These are phyloP conservation scores for Anniella stebbinsi DNA, from an alignment of 2,797 vertebrate species.

Conservation along the genomic window DNA sequence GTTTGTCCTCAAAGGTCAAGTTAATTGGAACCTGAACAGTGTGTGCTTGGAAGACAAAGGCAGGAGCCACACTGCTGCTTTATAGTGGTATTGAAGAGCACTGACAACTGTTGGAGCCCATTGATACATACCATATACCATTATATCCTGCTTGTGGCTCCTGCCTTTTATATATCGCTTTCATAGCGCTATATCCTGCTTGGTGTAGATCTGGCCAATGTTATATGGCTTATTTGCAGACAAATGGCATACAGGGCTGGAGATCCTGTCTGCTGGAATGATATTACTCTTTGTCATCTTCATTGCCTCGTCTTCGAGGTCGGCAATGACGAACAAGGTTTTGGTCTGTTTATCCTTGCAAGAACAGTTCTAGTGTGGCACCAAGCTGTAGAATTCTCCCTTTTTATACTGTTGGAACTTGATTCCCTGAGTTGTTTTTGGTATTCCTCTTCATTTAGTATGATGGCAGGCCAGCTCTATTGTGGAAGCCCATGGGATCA, in stretches of 20 bases:
- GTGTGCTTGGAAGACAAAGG: too few species aligned
- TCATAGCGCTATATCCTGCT: too few species aligned
- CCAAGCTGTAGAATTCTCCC: not conserved
- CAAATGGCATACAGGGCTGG: not conserved
- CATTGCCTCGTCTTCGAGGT: not conserved
- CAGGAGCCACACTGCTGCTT: too few species aligned
- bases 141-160: too few species aligned
- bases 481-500: not conserved
- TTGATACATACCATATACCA: too few species aligned
- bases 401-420: not conserved
- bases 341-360: not conserved
- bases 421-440: not conserved
- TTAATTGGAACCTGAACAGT: too few species aligned
- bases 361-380: not conserved
- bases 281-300: not conserved
- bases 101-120: too few species aligned
- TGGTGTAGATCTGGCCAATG: too few species aligned
- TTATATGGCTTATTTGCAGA: too few species aligned
- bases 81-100: too few species aligned
- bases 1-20: too few species aligned
- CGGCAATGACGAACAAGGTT: not conserved
- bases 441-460: not conserved
- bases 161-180: too few species aligned
- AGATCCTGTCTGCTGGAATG: not conserved
- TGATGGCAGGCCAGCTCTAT: not conserved